phyloP scores from a whole-genome alignment of 1,140 invertebrate genomes.

The Alviniconcha marisindica region DNA sequence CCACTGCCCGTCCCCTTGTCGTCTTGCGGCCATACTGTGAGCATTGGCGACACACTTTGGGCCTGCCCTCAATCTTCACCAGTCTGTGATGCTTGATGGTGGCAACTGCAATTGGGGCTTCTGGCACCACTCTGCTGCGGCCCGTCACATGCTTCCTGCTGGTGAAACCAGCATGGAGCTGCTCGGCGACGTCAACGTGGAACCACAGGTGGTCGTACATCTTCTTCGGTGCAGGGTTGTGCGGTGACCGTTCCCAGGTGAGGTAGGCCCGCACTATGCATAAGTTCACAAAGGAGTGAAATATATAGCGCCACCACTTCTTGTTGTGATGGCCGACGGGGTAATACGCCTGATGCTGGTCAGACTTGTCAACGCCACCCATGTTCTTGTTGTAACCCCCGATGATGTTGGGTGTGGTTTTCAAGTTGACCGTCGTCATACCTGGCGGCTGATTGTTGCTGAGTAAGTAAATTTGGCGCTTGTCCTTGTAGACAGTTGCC shows the following conservation, averaged over 20 bases:
- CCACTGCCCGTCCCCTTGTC: no score
- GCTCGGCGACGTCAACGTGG: no score
- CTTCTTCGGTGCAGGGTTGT: neutral
- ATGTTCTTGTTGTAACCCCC: slow-evolving; percentile 5
- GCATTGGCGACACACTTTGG: no score
- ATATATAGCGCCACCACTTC: slow-evolving; percentile 19
- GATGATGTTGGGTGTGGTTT: neutral
- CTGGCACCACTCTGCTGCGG: no score
- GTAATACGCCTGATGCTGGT: slow-evolving; percentile 9
- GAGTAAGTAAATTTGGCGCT: neutral
- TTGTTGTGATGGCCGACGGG: slow-evolving; percentile 10
- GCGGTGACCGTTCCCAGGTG: neutral
- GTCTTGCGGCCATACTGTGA: no score
- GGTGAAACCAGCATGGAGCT: neutral
- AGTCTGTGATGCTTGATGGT: slow-evolving; percentile 3
- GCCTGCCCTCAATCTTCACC: neutral
- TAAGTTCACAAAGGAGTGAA: neutral
- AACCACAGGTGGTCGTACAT: neutral
- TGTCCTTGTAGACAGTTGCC: slow-evolving; percentile 16
- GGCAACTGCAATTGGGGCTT: neutral
- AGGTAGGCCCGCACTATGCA: neutral
- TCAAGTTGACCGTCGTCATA: neutral
- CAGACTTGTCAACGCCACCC: slow-evolving; percentile 15
- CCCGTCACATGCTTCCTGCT: neutral
- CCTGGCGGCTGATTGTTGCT: neutral